Evolutionary conservation across 2,113 vertebrate genomes (phyloP).

Genomic region (Cathartes aura): DNA sequence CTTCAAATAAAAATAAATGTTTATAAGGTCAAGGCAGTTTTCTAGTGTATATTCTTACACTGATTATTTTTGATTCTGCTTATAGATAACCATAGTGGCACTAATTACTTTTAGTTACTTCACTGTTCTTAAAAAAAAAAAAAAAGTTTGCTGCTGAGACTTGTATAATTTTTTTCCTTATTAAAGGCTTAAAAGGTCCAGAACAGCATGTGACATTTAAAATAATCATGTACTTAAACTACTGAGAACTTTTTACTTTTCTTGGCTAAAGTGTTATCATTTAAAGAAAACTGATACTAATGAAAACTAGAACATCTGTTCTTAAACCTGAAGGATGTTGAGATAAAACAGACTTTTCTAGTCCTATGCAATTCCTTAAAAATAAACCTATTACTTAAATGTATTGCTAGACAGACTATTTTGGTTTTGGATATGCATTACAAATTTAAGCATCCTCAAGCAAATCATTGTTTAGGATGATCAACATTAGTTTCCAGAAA

Average conservation of each 20-base stretch:
- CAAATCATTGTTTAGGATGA: not conserved
- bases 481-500: not conserved
- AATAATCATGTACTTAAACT: constrained; percentile 14
- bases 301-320: constrained; percentile 6
- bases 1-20: not conserved
- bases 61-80: not conserved
- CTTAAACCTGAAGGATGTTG: not conserved
- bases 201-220: not conserved
- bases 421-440: not conserved
- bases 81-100: not conserved
- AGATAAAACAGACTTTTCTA: not conserved
- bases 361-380: not conserved
- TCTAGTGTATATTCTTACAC: not conserved
- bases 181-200: not conserved
- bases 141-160: not conserved
- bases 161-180: not conserved
- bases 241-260: not conserved
- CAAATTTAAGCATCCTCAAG: not conserved
- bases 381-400: not conserved
- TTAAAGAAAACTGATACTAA: not conserved
- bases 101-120: not conserved
- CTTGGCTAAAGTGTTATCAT: constrained; percentile 1
- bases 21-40: not conserved
- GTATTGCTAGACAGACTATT: not conserved
- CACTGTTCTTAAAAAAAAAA: not conserved